Percentiles rank a stretch among this genome's conserved stretches.
Evolutionary conservation across 2,888 invertebrate genomes (phyloP).

Genomic region (Iphiclides podalirius): DNA sequence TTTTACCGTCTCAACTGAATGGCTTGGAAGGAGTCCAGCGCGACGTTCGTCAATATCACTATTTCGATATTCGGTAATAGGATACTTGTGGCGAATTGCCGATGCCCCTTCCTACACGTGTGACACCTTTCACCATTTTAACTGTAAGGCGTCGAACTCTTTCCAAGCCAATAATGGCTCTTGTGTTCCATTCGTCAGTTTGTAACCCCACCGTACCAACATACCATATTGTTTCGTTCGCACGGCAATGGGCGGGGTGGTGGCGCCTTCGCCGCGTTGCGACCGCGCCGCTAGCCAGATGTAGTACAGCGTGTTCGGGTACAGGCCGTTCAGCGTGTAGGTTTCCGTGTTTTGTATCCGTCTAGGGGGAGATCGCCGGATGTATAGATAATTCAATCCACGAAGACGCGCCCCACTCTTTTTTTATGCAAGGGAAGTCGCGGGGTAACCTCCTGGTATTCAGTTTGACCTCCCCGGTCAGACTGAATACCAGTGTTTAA

Average conservation of each 20-base stretch:
- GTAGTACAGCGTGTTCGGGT: conserved; percentile 97
- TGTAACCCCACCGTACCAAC: conserved; percentile 49
- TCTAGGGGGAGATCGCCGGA: conserved; percentile 43
- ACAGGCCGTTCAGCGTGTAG: conserved; percentile 93
- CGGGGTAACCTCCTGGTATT: too few relatives aligned
- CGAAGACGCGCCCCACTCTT: too few relatives aligned
- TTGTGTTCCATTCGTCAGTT: not conserved
- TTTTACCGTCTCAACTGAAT: conserved; percentile 46
- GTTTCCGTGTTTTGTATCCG: conserved; percentile 90
- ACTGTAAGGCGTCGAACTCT: conserved; percentile 6
- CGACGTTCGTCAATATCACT: not conserved
- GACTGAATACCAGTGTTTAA: too few relatives aligned
- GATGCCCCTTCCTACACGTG: too few relatives aligned
- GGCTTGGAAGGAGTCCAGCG: conserved; percentile 27
- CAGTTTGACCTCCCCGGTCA: too few relatives aligned
- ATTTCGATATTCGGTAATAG: not conserved
- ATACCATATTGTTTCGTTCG: conserved; percentile 99
- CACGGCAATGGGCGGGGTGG: conserved; percentile 95
- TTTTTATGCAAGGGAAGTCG: too few relatives aligned
- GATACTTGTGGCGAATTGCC: too few relatives aligned
- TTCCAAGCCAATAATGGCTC: conserved; percentile 15
- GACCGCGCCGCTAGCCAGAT: conserved; percentile 98
- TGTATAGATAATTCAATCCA: not conserved
- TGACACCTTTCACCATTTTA: too few relatives aligned
- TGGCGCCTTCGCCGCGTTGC: conserved; percentile 95